phyloP scores from a whole-genome alignment of 2,888 invertebrate species.

The Ophonus ardosiacus region DNA sequence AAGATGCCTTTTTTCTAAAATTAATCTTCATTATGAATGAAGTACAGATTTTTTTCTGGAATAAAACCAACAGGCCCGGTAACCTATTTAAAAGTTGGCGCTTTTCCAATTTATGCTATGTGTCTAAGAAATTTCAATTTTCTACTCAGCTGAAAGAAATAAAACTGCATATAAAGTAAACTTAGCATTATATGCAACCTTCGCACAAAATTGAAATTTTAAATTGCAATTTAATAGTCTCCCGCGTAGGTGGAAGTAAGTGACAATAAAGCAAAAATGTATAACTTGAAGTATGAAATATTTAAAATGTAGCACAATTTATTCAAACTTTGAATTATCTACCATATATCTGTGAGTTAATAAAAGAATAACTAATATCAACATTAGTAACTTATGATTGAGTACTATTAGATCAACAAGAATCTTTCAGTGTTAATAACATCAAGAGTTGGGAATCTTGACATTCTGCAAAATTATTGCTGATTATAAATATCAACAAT shows the following conservation, averaged over 20 bases:
- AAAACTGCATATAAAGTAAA: slow-evolving; percentile 19
- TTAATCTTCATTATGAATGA: slow-evolving; percentile 40
- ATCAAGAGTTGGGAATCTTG: too few species aligned
- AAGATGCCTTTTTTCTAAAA: slow-evolving; percentile 18
- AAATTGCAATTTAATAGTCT: slow-evolving; percentile 11
- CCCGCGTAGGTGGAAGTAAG: background rate
- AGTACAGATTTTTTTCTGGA: background rate
- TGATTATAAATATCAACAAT: too few species aligned
- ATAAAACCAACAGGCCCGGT: background rate
- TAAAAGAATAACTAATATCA: too few species aligned
- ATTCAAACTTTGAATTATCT: too few species aligned
- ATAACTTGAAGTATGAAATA: too few species aligned
- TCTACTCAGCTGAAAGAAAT: slow-evolving; percentile 19
- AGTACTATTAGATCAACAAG: too few species aligned
- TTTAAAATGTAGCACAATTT: too few species aligned
- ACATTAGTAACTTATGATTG: too few species aligned
- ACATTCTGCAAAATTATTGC: too few species aligned
- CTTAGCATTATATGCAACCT: slow-evolving; percentile 14
- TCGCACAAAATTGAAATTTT: slow-evolving; percentile 16
- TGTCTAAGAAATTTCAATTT: slow-evolving; percentile 39
- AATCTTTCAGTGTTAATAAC: too few species aligned
- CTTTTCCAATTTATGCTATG: slow-evolving; percentile 30
- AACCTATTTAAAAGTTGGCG: slow-evolving; percentile 36
- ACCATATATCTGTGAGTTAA: too few species aligned
- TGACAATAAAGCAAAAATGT: background rate